These are phyloP conservation scores for Drosophila eugracilis DNA, from an alignment of 1,140 invertebrate species.

Conservation along the genomic window DNA sequence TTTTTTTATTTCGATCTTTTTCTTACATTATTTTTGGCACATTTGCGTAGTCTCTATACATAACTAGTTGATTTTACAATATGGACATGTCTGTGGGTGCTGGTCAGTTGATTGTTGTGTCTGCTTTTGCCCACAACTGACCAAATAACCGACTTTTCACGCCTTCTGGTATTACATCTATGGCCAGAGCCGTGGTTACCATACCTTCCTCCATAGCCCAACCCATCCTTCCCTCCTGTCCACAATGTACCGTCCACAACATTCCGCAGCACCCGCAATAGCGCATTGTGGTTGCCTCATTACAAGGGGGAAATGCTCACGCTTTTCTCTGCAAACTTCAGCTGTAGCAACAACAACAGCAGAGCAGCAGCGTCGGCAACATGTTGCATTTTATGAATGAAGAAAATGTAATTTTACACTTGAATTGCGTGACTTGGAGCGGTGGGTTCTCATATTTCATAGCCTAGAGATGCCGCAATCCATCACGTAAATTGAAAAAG, in stretches of 20 bases:
- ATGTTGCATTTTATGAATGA: constrained; percentile 63
- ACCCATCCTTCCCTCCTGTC: background rate
- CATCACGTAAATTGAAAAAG: constrained; percentile 56
- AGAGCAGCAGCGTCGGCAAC: no score
- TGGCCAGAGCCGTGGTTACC: constrained; percentile 17
- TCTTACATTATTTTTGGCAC: background rate
- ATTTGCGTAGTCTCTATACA: background rate
- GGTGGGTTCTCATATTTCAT: constrained; percentile 62
- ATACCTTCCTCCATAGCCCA: background rate
- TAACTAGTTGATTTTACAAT: constrained; percentile 24
- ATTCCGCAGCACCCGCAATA: constrained; percentile 48
- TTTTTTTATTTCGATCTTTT: background rate
- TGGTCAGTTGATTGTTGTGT: constrained; percentile 24
- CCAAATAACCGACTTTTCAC: constrained; percentile 77
- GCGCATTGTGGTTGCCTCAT: constrained; percentile 60
- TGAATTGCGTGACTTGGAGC: constrained; percentile 73
- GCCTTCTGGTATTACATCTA: constrained; percentile 65
- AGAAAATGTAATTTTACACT: constrained; percentile 78
- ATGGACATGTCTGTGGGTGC: constrained; percentile 6
- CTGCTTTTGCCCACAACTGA: constrained; percentile 52
- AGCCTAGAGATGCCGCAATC: constrained; percentile 45
- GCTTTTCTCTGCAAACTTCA: constrained; percentile 55
- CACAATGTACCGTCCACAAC: constrained; percentile 13
- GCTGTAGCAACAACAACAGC: no score
- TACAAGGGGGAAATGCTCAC: constrained; percentile 70